phyloP scores from a whole-genome alignment of 1,140 invertebrate genomes.

The Lineus longissimus region DNA sequence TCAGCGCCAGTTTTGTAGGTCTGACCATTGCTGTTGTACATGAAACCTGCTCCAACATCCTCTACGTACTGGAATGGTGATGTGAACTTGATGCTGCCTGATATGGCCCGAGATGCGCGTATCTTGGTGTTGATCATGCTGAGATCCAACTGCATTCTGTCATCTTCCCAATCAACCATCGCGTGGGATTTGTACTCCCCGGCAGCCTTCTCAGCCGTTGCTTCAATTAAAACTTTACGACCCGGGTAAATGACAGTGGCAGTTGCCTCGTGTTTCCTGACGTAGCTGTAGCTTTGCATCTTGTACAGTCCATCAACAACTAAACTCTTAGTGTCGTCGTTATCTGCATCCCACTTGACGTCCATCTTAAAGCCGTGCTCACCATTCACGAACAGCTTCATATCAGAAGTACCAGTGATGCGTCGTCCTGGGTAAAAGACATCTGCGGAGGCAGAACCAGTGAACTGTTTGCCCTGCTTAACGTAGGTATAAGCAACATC shows the following conservation, averaged over 20 bases:
- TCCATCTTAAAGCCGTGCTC: slow-evolving; percentile 23
- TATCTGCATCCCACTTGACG: slow-evolving; percentile 30
- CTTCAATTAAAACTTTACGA: not conserved
- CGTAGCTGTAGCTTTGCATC: not conserved
- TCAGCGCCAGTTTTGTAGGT: slow-evolving; percentile 17
- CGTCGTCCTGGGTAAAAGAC: slow-evolving; percentile 7
- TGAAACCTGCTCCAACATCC: slow-evolving; percentile 17
- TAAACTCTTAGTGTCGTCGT: slow-evolving; percentile 11
- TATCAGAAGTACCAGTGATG: not conserved
- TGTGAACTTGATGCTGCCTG: slow-evolving; percentile 10
- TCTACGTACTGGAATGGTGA: slow-evolving; percentile 10
- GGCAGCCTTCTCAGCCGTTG: not conserved
- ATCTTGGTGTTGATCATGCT: not conserved
- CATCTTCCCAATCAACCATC: not conserved
- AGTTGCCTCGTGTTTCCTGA: not conserved
- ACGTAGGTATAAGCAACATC: not conserved
- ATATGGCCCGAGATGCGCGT: not conserved
- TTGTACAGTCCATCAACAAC: slow-evolving; percentile 2
- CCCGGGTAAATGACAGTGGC: slow-evolving; percentile 15
- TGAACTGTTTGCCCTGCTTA: not conserved
- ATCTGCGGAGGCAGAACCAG: slow-evolving; percentile 2
- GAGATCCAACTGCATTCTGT: not conserved
- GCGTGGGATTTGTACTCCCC: slow-evolving; percentile 12
- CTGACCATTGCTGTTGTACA: slow-evolving; percentile 10
- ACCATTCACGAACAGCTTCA: slow-evolving; percentile 13